Evolutionary conservation across 2,797 vertebrate species (phyloP), one percentile per base, ranked within the genome.

Genomic region (Catostomus latipinnis): DNA sequence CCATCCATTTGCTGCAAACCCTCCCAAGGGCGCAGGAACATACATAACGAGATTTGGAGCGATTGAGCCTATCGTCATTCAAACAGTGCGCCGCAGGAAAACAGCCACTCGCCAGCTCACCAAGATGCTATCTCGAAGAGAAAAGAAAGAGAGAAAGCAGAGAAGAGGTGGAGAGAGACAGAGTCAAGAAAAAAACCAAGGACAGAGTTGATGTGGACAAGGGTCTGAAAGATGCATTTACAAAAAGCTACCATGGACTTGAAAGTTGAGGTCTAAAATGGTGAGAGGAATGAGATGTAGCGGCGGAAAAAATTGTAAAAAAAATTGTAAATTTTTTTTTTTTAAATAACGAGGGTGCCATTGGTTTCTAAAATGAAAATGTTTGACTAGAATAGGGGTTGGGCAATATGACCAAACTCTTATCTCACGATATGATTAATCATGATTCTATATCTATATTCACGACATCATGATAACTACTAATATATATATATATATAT

Each of bases 11-110:
- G 84, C 84, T 84, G 81, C 86, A 88, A 89, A 83, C 84, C 86
- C 88, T 86, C 88, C 86, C 93, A 94, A 94, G 93, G 93, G 93
- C 91, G 87, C 87, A 83, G 84, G 82, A 91, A 92, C 91, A 92
- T 90, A 87, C 87, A 89, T 93, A 93, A 94, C 89, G 91, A 93
- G 92, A 93, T 94, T 94, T 93, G 87, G 81, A 90, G 81, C 78
- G 89, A 92, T 91, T 88, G 85, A 84, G 87, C 84, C 88, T 83
- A 89, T 90, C 92, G 91, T 93, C 90, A 94, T 91, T 95, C 90
- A 93, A 82, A 86, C 50, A 16, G 78, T 83, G 89, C 82, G 45
- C 82, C 50, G 85, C 86, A 82, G 87, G 87, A 91, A 81, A 71
- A 75, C 74, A 87, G 89, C 85, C 84, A 85, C 87, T 88, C 62